Evolutionary conservation across 2,888 invertebrate genomes (phyloP).

Genomic region (Ichneumon xanthorius): DNA sequence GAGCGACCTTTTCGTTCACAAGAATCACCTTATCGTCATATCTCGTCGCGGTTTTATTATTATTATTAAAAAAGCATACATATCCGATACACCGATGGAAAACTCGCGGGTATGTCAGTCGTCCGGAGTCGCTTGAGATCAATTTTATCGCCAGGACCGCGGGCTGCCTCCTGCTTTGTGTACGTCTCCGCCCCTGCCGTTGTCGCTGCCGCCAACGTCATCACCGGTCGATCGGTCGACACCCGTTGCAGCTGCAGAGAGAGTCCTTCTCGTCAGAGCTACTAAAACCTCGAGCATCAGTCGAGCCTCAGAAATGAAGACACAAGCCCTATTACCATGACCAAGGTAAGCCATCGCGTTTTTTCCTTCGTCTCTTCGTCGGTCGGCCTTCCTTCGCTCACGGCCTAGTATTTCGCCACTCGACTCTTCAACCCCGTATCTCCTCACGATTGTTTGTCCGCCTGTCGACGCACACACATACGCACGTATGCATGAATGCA

Average conservation of each 20-base stretch:
- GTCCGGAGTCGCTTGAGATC: slow-evolving; percentile 31
- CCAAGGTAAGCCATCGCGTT: slow-evolving; percentile 74
- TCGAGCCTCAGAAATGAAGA: slow-evolving; percentile 75
- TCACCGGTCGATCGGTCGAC: slow-evolving; percentile 83
- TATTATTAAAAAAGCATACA: background rate
- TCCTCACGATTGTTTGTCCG: slow-evolving; percentile 25
- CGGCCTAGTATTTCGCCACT: background rate
- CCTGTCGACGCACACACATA: slow-evolving; percentile 51
- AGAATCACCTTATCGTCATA: background rate
- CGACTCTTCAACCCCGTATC: background rate
- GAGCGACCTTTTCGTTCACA: slow-evolving; percentile 13
- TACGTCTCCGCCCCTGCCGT: slow-evolving; percentile 25
- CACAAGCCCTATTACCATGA: slow-evolving; percentile 75
- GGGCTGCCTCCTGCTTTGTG: background rate
- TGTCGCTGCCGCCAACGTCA: slow-evolving; percentile 34
- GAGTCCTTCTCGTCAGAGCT: slow-evolving; percentile 58
- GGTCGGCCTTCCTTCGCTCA: background rate
- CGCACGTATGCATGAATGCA: slow-evolving; percentile 33
- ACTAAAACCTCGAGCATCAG: slow-evolving; percentile 31
- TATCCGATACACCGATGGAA: background rate
- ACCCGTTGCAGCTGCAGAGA: slow-evolving; percentile 70
- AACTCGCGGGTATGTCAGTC: slow-evolving; percentile 8
- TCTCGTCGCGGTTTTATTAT: background rate
- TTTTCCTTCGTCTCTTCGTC: background rate
- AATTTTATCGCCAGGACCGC: slow-evolving; percentile 5